Base-by-base conservation (phyloP, 2,888 invertebrate genomes). In the Microdon myrmicae region DNA sequence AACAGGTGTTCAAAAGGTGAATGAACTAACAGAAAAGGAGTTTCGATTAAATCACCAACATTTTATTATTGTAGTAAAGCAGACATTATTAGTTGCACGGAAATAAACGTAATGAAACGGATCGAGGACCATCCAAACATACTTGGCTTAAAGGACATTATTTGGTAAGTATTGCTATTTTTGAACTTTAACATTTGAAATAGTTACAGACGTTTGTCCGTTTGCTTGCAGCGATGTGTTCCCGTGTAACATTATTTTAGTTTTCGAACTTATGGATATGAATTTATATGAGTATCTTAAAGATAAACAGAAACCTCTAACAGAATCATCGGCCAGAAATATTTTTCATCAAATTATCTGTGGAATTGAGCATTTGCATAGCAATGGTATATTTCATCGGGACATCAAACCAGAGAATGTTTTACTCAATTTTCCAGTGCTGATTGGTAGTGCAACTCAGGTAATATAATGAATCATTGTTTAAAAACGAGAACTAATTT, bases 401-500 rank as follows among this genome's bases (percentile, higher is more conserved):
- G 88, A 88, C 72, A 83, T 88, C 3, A 88, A 88, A 75, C 88
- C 88, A 12, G 88, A 88, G 79, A 88, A 88, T 76, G 85, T 88
- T 70, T 76, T 88, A 35, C 79, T 88, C 2, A 85, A 85, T 80
- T 82, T 84, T 68, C 31, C 53, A 2, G 25, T 12, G 20, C 4
- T 3, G 3, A 34, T 10, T n/a, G 19, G 12, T 3, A 7, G 14
- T 7, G 34, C 13, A 19, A 51, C 34, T 14, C 14, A 4, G 23
- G 49, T 49, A 32, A 32, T 3, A 2, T 25, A 4, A 2, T 17
- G n/a, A 17, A 17, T 16, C 16, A n/a, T 9, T 16, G 16, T 16
- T 3, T 8, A 34, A 34, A 34, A n/a, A 7, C 16, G 8, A 34
- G 19, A 6, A 7, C 16, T n/a, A n/a, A n/a, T n/a, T n/a, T n/a